Evolutionary conservation across 2,113 vertebrate genomes (phyloP).

Genomic region (Taurulus bubalis): DNA sequence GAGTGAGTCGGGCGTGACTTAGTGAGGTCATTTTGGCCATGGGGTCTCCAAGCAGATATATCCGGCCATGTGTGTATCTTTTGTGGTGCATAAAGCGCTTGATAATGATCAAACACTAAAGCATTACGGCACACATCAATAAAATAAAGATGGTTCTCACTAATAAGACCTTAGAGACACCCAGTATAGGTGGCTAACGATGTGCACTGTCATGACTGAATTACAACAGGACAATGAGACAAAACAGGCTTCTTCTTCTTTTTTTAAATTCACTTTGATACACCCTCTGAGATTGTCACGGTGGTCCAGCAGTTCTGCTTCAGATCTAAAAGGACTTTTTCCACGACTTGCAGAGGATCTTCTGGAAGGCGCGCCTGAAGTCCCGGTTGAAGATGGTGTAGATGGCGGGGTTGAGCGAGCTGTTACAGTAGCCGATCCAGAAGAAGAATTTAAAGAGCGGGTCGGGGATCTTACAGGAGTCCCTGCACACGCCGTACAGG

Average conservation of each 20-base stretch:
- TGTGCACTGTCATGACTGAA: slow-evolving; percentile 39
- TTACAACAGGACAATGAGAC: slow-evolving; percentile 51
- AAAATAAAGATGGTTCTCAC: slow-evolving; percentile 12
- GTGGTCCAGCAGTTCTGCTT: slow-evolving; percentile 8
- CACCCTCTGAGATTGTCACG: slow-evolving; percentile 48
- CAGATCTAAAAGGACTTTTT: slow-evolving; percentile 82
- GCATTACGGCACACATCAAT: slow-evolving; percentile 36
- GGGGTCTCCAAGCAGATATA: not conserved
- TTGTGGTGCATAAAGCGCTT: slow-evolving; percentile 12
- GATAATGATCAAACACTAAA: slow-evolving; percentile 26
- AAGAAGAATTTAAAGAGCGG: slow-evolving; percentile 96
- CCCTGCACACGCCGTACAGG: slow-evolving; percentile 90
- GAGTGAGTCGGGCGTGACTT: not conserved
- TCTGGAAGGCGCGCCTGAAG: slow-evolving; percentile 93
- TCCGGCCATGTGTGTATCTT: slow-evolving; percentile 19
- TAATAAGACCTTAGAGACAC: slow-evolving; percentile 34
- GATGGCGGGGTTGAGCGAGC: slow-evolving; percentile 95
- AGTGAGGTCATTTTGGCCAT: not conserved
- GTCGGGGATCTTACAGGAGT: slow-evolving; percentile 88
- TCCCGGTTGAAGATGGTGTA: slow-evolving; percentile 97
- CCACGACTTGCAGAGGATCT: slow-evolving; percentile 91
- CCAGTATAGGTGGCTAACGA: not conserved
- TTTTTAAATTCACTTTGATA: slow-evolving; percentile 22
- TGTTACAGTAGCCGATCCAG: slow-evolving; percentile 98
- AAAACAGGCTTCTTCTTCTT: slow-evolving; percentile 9